phyloP scores from a whole-genome alignment of 2,113 vertebrate species.

The Nothocercus julius region DNA sequence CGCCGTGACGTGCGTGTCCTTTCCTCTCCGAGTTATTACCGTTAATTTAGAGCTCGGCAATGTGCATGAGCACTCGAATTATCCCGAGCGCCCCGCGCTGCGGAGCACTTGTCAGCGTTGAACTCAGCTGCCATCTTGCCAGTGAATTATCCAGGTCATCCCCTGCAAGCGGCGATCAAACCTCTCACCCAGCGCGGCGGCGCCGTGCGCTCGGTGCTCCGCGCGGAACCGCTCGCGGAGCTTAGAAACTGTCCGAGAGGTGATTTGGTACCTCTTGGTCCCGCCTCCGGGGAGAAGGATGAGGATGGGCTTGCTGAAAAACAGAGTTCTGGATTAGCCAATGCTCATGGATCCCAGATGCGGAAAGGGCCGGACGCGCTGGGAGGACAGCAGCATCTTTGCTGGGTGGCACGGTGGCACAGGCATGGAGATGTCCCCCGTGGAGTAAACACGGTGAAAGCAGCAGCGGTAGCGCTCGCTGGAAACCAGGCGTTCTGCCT shows the following conservation, averaged over 20 bases:
- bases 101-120: neutral
- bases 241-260: no score
- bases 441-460: conserved; percentile 45
- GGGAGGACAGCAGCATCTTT: neutral
- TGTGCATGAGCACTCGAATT: neutral
- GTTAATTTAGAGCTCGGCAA: neutral
- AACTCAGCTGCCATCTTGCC: neutral
- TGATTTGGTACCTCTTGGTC: no score
- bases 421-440: neutral
- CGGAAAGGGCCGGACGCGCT: neutral
- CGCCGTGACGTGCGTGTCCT: neutral
- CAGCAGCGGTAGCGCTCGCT: neutral
- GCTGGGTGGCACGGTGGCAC: neutral
- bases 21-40: neutral
- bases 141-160: neutral
- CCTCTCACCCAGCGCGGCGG: neutral
- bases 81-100: neutral
- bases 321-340: neutral
- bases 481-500: neutral
- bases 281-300: neutral
- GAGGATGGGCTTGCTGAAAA: neutral
- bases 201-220: neutral
- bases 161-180: neutral
- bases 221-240: no score
- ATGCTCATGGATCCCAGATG: neutral